Conservation (phyloP, 2,797 vertebrate species). For the Coregonus sp. region DNA sequence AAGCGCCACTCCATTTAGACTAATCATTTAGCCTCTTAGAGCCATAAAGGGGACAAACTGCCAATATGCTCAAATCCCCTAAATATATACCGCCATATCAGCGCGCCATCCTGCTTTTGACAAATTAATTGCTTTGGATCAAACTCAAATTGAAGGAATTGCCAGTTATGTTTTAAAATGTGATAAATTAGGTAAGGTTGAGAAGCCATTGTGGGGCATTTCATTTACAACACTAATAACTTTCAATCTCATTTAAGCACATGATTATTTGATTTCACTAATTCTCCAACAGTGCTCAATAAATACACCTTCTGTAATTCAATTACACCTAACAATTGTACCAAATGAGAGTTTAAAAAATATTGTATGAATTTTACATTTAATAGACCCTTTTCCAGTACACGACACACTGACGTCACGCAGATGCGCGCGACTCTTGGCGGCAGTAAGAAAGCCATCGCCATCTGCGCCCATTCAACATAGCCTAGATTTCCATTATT, state of each 20-base stretch:
- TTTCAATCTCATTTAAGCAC: neutral
- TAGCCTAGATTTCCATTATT: too few relatives aligned
- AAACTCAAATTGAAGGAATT: conserved; percentile 25
- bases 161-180: conserved; percentile 18
- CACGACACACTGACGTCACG: too few relatives aligned
- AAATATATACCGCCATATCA: conserved; percentile 35
- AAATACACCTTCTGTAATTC: neutral
- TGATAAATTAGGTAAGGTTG: conserved; percentile 2
- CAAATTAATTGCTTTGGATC: conserved; percentile 47
- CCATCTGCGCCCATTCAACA: too few relatives aligned
- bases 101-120: conserved; percentile 44
- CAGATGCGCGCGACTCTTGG: too few relatives aligned
- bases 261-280: neutral
- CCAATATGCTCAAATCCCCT: conserved; percentile 18
- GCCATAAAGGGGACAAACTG: conserved; percentile 22
- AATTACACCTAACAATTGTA: neutral
- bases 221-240: neutral
- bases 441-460: too few relatives aligned
- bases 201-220: neutral
- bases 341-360: neutral
- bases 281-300: neutral
- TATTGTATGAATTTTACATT: too few relatives aligned
- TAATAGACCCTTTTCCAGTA: too few relatives aligned
- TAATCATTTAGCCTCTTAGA: conserved; percentile 31
- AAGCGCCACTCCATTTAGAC: conserved; percentile 40